Evolutionary conservation across 2,888 invertebrate genomes (phyloP), one percentile per base, ranked within the genome.

Genomic region (Microctonus aethiopoides): DNA sequence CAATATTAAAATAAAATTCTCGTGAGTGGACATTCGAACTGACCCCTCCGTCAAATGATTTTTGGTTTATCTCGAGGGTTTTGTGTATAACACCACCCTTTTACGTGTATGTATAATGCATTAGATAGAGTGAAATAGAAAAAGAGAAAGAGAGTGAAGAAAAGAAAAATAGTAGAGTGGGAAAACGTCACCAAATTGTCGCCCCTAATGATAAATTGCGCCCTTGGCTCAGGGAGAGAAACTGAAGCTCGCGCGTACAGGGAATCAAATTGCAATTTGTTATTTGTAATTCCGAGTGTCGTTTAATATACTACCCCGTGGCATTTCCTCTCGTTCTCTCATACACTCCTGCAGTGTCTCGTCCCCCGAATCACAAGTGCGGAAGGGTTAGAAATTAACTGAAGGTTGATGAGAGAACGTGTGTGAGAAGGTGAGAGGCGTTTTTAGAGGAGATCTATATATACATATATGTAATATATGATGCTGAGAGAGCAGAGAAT

Each of bases 191-290:
- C 80, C 80, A 84, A 86, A 85, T 85, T 86, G 85, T 86, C 86
- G 84, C 73, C 81, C 78, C 82, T 85, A 85, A 86, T 86, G 86
- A 86, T 86, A 86, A 86, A 86, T 86, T 85, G 83, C 84, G 84
- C 83, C 84, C 83, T 79, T 81, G 82, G 80, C 83, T 62, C 24
- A 41, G 72, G 68, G 71, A 76, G 75, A 74, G 70, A 74, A 72
- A 73, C 57, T 54, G 63, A 63, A 57, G 36, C 68, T 70, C 70
- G 60, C 72, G 68, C 61, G 57, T 65, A 71, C 83, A 79, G 84
- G 82, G 86, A 86, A 86, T 86, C 86, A 86, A 86, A 86, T 86
- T 86, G 85, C 86, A 86, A 86, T 86, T 86, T 86, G 86, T 86
- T 86, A 86, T 86, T 86, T 86, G 86, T 86, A 86, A 86, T 86